Percentiles rank a stretch among this genome's conserved stretches.
phyloP scores from a whole-genome alignment of 1,140 invertebrate species.

The Drosophila trapezifrons region DNA sequence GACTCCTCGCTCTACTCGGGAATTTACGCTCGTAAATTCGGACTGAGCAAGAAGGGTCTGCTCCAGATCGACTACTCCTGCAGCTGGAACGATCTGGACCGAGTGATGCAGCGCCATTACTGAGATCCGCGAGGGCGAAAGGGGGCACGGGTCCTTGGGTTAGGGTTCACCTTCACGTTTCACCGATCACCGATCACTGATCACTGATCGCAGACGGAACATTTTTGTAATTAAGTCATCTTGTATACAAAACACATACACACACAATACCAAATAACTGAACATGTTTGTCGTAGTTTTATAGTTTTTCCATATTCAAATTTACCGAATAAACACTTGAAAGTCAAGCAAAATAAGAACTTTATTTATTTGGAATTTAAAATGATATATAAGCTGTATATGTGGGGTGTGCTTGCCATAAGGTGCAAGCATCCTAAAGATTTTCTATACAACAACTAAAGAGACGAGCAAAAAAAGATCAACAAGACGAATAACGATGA shows the following conservation, averaged over 20 bases:
- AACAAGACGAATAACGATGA: too few relatives aligned
- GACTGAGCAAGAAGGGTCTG: constrained; percentile 87
- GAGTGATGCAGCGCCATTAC: constrained; percentile 85
- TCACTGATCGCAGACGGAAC: constrained; percentile 17
- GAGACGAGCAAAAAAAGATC: too few relatives aligned
- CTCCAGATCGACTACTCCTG: constrained; percentile 89
- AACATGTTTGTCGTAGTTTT: constrained; percentile 49
- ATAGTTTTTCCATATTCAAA: constrained; percentile 21
- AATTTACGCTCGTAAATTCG: constrained; percentile 84
- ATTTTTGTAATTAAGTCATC: constrained; percentile 53
- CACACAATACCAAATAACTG: constrained; percentile 44
- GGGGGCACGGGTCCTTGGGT: constrained; percentile 56
- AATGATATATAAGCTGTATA: too few relatives aligned
- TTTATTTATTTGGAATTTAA: too few relatives aligned
- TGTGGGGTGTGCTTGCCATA: too few relatives aligned
- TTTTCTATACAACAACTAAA: too few relatives aligned
- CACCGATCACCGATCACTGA: constrained; percentile 1
- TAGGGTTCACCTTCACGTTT: constrained; percentile 56
- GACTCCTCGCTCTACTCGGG: constrained; percentile 79
- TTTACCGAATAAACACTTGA: constrained; percentile 41
- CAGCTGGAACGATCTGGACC: constrained; percentile 88
- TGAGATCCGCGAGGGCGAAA: constrained; percentile 21
- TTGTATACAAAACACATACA: constrained; percentile 17
- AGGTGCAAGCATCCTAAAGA: too few relatives aligned
- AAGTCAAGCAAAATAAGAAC: not conserved